Base-by-base conservation (phyloP, 2,888 invertebrate genomes). In the Oscheius sp. region DNA sequence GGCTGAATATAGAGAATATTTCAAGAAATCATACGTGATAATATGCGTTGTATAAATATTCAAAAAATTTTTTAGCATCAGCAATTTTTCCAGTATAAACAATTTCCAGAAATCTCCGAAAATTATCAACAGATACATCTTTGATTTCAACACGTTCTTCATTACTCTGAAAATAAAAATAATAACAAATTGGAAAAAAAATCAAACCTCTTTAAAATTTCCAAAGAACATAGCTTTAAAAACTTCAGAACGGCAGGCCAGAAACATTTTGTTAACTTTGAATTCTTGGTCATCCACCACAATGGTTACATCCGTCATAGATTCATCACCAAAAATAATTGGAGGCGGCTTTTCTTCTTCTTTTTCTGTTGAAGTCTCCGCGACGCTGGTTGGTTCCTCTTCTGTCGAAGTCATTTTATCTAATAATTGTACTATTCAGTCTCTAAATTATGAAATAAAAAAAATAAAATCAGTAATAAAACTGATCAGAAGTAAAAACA, bases 181-280 rank as follows among this genome's bases (percentile, higher is more conserved):
- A n/a, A n/a, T n/a, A n/a, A n/a, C 7, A 25, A 35, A 6, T 35
- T n/a, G 3, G 35, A 35, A 3, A 2, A 21, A 23, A 55, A 2
- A 7, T 6, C 23, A 25, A 6, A 55, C 55, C 25, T 55, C 55
- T 55, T 55, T 55, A 13, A 21, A 55, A 7, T 55, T 23, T 55
- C 25, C 25, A 55, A 23, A 55, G 25, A 55, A 55, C 55, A 55
- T 55, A 12, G 23, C 25, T 25, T 55, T 55, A 23, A 55, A 55
- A 55, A 23, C 21, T 6, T 21, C 25, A 55, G 55, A 55, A 21
- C 21, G 55, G 23, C 2, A 3, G 5, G 55, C 55, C 2, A 55
- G 55, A 23, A 25, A 25, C 49, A 49, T 49, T 49, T 49, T 49
- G 49, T 49, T 3, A 16, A 49, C 49, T 2, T 7, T 16, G 13